Conservation (phyloP, 2,797 vertebrate species). For the Fratercula arctica region DNA sequence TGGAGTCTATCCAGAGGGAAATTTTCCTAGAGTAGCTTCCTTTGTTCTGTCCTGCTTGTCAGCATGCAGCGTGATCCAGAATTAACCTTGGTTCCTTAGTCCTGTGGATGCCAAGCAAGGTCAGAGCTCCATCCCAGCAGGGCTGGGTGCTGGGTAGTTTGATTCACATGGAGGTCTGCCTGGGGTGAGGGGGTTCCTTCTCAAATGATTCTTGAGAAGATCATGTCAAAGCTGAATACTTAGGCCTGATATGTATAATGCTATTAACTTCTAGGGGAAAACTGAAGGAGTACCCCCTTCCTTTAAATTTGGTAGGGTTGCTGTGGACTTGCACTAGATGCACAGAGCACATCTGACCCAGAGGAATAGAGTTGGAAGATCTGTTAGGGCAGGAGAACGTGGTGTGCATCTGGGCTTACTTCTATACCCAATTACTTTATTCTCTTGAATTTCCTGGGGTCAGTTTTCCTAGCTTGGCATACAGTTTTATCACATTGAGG, state of each 20-base stretch:
- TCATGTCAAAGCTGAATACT: background rate
- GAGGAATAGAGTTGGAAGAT: background rate
- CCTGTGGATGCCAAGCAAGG: background rate
- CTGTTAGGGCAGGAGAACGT: background rate
- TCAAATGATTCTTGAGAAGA: background rate
- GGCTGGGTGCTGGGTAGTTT: background rate
- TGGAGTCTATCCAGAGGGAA: background rate
- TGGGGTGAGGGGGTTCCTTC: background rate
- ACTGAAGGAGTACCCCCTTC: accelerated
- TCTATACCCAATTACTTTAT: background rate
- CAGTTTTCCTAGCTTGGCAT: background rate
- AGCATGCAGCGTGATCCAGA: background rate
- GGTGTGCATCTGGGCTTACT: background rate
- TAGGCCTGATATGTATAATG: background rate
- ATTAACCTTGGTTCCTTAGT: background rate
- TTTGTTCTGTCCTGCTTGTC: background rate
- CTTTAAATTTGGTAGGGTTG: background rate
- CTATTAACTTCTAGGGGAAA: background rate
- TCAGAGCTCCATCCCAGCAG: background rate
- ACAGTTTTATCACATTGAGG: background rate
- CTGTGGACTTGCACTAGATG: background rate
- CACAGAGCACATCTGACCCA: too few species aligned
- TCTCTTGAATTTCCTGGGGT: background rate
- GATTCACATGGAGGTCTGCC: background rate
- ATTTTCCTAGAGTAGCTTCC: background rate